Percentiles rank a stretch among this genome's conserved stretches.
Conservation (phyloP, 2,888 invertebrate species). For the Brachypalpus laphriformis region DNA sequence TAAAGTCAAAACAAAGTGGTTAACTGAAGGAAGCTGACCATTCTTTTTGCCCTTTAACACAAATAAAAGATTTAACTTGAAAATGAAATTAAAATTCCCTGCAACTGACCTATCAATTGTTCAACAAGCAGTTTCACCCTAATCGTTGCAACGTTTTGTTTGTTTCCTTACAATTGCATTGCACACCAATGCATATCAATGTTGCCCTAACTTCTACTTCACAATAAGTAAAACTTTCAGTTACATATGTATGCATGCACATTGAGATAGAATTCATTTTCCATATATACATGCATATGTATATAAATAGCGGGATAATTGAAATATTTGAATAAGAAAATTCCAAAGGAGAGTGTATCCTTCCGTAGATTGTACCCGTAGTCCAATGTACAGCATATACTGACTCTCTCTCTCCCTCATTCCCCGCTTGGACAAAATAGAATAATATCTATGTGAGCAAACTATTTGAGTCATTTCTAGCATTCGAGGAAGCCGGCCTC, state of each 20-base stretch:
- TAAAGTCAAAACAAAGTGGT: not conserved
- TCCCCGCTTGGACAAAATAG: not conserved
- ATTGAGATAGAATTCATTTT: not conserved
- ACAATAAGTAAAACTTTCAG: constrained; percentile 27
- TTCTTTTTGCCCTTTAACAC: not conserved
- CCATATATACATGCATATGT: constrained; percentile 1
- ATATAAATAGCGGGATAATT: constrained; percentile 67
- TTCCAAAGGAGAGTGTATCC: constrained; percentile 45
- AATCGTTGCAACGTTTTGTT: constrained; percentile 16
- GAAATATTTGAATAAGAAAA: constrained; percentile 70
- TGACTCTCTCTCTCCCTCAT: not conserved
- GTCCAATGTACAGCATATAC: constrained; percentile 54
- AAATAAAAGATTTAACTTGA: not conserved
- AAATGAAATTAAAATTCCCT: not conserved
- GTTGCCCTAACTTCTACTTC: constrained; percentile 16
- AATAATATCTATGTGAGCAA: constrained; percentile 42
- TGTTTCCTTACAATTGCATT: constrained; percentile 27
- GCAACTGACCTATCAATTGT: not conserved
- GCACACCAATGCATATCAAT: constrained; percentile 34
- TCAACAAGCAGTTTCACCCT: not conserved
- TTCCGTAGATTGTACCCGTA: constrained; percentile 26
- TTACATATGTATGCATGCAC: not conserved
- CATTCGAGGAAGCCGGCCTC: constrained; percentile 20
- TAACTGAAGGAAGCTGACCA: not conserved
- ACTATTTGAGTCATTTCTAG: constrained; percentile 68